These are phyloP conservation scores for Ectobius pallidus DNA, from an alignment of 2,888 invertebrate species.

Conservation along the genomic window DNA sequence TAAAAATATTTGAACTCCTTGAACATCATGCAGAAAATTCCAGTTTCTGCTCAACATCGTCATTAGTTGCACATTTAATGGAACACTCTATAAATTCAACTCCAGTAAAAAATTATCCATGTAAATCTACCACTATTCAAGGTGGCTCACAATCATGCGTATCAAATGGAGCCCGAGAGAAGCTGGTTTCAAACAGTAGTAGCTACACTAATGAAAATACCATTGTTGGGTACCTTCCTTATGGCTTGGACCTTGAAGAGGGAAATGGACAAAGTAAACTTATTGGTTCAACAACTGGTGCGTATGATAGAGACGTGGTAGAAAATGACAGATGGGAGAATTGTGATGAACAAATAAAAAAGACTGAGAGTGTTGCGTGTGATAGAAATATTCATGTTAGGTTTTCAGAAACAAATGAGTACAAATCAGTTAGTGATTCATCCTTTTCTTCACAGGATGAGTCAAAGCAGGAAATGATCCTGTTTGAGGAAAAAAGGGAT, in stretches of 20 bases:
- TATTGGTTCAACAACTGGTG: constrained; percentile 34
- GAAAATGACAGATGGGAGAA: no score
- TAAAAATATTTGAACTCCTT: constrained; percentile 74
- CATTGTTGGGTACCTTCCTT: constrained; percentile 49
- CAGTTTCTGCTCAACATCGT: constrained; percentile 73
- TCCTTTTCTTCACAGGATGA: constrained; percentile 2
- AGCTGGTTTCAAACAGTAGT: background rate
- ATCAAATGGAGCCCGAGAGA: background rate
- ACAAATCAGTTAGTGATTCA: constrained; percentile 15
- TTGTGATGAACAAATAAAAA: background rate
- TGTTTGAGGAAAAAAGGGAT: background rate
- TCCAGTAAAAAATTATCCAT: constrained; percentile 46
- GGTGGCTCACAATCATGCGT: background rate
- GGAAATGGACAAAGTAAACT: constrained; percentile 51
- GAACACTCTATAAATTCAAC: constrained; percentile 53
- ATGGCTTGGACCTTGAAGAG: constrained; percentile 52
- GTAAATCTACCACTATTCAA: background rate
- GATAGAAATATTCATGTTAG: constrained; percentile 14
- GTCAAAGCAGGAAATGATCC: background rate
- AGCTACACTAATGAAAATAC: background rate
- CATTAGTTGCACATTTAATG: constrained; percentile 64
- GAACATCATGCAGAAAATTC: constrained; percentile 73
- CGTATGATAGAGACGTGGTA: background rate
- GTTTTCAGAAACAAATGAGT: constrained; percentile 24
- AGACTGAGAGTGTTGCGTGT: background rate